Conservation (phyloP, 2,888 invertebrate species). For the Tiliacea aurago region DNA sequence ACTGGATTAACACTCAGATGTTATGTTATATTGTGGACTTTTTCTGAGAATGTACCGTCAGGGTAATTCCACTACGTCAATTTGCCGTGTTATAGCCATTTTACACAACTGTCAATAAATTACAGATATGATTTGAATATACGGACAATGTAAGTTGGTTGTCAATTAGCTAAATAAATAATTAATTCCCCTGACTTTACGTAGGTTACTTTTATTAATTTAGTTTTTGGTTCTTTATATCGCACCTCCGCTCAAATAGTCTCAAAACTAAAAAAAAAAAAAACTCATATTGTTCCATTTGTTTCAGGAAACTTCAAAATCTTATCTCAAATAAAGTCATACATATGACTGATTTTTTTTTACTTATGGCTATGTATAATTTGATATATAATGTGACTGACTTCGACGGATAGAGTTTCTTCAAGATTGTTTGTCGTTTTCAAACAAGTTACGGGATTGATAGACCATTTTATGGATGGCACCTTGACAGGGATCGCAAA, state of each 20-base stretch:
- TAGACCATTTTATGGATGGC: conserved; percentile 21
- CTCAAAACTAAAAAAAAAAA: too few relatives aligned
- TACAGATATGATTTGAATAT: neutral
- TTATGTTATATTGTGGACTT: conserved; percentile 25
- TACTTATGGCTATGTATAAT: too few relatives aligned
- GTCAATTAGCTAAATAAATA: accelerated
- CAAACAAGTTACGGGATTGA: conserved; percentile 6
- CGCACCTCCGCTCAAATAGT: too few relatives aligned
- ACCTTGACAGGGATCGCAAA: conserved; percentile 11
- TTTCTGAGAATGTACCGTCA: neutral
- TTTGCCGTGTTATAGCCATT: neutral
- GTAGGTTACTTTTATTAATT: neutral
- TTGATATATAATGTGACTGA: neutral
- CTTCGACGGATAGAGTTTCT: neutral
- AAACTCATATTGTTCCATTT: too few relatives aligned
- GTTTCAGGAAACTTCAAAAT: too few relatives aligned
- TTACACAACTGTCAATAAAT: neutral
- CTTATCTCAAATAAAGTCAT: too few relatives aligned
- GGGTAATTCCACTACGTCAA: neutral
- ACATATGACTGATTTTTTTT: too few relatives aligned
- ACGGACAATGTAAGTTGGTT: too few relatives aligned
- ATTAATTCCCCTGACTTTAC: neutral
- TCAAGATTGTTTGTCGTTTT: neutral
- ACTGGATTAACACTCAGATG: conserved; percentile 67
- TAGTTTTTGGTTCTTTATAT: too few relatives aligned